Conservation (phyloP, 2,113 vertebrate species). For the Chionomys nivalis region DNA sequence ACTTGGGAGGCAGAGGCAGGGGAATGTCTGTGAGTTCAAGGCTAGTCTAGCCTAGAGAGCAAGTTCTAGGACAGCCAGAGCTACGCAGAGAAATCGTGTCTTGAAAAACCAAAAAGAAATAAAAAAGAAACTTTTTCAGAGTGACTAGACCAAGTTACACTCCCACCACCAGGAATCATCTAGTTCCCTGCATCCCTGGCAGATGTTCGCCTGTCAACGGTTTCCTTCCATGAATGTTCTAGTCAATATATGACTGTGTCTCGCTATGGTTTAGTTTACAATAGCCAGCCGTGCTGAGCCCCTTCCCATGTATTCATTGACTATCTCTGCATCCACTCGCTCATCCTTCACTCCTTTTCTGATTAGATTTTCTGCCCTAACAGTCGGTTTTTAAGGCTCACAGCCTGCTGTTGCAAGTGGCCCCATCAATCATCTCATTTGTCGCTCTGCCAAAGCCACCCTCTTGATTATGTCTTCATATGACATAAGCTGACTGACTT, state of each 20-base stretch:
- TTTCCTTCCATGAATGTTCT: background rate
- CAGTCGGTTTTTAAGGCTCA: background rate
- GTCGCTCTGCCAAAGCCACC: background rate
- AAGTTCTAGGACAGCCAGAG: background rate
- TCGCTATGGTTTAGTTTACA: background rate
- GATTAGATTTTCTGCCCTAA: background rate
- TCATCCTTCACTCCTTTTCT: conserved; percentile 15
- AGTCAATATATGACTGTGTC: background rate
- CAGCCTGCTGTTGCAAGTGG: background rate
- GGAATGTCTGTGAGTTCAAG: background rate
- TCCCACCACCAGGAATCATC: background rate
- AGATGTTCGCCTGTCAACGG: background rate
- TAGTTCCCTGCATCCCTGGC: background rate
- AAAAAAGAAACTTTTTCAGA: background rate
- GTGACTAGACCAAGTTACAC: background rate
- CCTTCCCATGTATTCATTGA: background rate
- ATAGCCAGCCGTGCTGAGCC: background rate
- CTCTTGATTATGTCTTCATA: background rate
- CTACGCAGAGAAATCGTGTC: background rate
- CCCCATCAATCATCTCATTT: background rate
- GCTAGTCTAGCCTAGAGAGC: background rate
- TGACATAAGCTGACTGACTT: background rate
- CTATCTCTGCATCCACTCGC: background rate
- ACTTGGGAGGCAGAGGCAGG: background rate
- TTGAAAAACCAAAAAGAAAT: background rate